These are phyloP conservation scores for Athalia cordata DNA, from an alignment of 2,888 invertebrate species.

Conservation along the genomic window DNA sequence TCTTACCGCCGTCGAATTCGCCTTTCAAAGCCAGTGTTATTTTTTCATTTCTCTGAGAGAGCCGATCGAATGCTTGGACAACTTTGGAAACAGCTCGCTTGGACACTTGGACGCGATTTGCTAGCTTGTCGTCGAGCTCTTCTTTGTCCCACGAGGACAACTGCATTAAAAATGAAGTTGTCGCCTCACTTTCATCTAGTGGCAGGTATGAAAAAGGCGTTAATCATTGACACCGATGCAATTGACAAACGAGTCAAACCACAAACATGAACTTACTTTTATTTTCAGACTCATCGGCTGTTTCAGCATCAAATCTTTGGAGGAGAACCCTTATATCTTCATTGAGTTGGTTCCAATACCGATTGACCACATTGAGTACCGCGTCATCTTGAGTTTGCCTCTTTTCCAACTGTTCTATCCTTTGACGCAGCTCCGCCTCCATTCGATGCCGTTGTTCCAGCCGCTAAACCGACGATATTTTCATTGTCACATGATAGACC, in stretches of 20 bases:
- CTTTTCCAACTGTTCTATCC: slow-evolving; percentile 95
- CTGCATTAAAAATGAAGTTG: slow-evolving; percentile 96
- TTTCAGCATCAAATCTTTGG: slow-evolving; percentile 97
- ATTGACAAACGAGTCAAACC: slow-evolving; percentile 14
- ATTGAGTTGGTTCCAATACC: slow-evolving; percentile 97
- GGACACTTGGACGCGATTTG: slow-evolving; percentile 96
- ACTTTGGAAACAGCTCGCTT: slow-evolving; percentile 97
- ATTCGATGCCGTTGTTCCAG: slow-evolving; percentile 94
- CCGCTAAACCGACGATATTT: slow-evolving; percentile 75
- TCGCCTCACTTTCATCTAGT: slow-evolving; percentile 95
- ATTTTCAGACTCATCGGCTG: slow-evolving; percentile 96
- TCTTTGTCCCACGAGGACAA: slow-evolving; percentile 98
- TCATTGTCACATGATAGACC: slow-evolving; percentile 31
- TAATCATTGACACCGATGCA: not conserved
- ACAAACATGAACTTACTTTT: slow-evolving; percentile 79
- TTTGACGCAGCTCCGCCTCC: slow-evolving; percentile 90
- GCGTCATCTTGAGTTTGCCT: slow-evolving; percentile 98
- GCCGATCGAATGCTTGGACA: slow-evolving; percentile 95
- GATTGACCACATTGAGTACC: slow-evolving; percentile 96
- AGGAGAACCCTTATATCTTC: slow-evolving; percentile 96
- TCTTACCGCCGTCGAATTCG: slow-evolving; percentile 82
- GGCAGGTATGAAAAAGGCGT: not conserved
- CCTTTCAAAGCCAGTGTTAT: slow-evolving; percentile 92
- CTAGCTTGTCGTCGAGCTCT: slow-evolving; percentile 95
- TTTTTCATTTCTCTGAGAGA: slow-evolving; percentile 97